Conservation (phyloP, 2,113 vertebrate genomes). For the Megatriorchis doriae region DNA sequence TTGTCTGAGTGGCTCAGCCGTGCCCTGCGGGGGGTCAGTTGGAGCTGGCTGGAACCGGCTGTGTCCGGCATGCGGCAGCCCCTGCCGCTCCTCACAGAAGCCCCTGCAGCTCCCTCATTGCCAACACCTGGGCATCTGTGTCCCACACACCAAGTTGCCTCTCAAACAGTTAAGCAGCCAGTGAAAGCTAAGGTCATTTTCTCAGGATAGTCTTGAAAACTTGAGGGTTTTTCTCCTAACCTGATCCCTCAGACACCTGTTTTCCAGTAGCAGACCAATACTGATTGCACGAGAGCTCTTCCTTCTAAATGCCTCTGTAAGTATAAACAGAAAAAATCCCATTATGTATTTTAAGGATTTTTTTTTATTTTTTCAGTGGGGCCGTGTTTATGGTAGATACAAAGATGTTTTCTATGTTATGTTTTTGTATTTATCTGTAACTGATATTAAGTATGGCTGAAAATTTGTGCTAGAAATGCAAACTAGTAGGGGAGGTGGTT, state of each 20-base stretch:
- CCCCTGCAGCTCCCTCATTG: background rate
- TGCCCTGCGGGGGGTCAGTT: rapidly evolving
- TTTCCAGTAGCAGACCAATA: background rate
- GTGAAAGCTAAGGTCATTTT: background rate
- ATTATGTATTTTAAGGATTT: background rate
- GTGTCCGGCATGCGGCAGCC: background rate
- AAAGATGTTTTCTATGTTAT: background rate
- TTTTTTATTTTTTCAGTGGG: background rate
- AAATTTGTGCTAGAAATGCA: background rate
- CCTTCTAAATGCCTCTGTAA: background rate
- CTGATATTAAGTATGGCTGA: background rate
- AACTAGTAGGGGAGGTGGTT: background rate
- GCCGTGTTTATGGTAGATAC: background rate
- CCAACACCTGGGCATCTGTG: rapidly evolving
- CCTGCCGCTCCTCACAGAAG: background rate
- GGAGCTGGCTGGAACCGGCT: background rate
- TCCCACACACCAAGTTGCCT: background rate
- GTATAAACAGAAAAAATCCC: background rate
- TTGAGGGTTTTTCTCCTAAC: background rate
- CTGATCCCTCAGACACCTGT: background rate
- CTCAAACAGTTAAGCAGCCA: background rate
- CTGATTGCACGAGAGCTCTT: background rate
- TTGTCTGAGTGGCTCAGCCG: background rate
- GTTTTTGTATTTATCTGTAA: background rate
- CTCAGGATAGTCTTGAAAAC: background rate